Base-by-base conservation (phyloP, 1,140 invertebrate species). In the Drosophila aff. region DNA sequence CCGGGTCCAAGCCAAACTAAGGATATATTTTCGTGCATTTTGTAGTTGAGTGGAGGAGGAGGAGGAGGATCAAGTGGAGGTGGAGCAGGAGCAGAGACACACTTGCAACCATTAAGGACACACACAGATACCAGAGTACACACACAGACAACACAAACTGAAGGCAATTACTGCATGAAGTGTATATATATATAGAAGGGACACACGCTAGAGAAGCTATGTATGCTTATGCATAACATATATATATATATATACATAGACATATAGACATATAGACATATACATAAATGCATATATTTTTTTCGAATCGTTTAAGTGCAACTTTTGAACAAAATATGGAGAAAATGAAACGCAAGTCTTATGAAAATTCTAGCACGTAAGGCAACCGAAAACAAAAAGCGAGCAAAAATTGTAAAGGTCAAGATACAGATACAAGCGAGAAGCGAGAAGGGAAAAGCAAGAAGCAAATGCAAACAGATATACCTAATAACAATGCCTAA, bases 281-380 rank as follows among this genome's bases (percentile, higher is more conserved):
- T 36, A 72, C 21, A 66, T 67, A 61, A 43, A 80, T 36, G 61
- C 44, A 81, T 84, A 85, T 86, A 75, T 82, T 87, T 86, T 86
- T 86, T 82, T 86, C 67, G 74, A 82, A 64, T 73, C 79, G 67
- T 84, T 81, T 84, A 84, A 85, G 81, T 66, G 66, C 36, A 81
- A 84, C 79, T 81, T 68, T 81, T 84, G 73, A 84, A 85, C 67
- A 85, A 85, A 80, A 84, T 79, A 74, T 78, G 60, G 81, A 81
- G 66, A 74, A 78, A 76, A 80, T 79, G 72, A 85, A 91, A 92
- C 86, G 85, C 86, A 92, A 87, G 89, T 91, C 89, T 91, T 91
- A 91, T 91, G 89, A 91, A 91, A 87, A 87, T 65, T 66, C 77
- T 87, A 87, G 83, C 66, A 77, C 50, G 62, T 87, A 87, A 87